Evolutionary conservation across 2,113 vertebrate species (phyloP).

Genomic region (Cyanoliseus patagonus): DNA sequence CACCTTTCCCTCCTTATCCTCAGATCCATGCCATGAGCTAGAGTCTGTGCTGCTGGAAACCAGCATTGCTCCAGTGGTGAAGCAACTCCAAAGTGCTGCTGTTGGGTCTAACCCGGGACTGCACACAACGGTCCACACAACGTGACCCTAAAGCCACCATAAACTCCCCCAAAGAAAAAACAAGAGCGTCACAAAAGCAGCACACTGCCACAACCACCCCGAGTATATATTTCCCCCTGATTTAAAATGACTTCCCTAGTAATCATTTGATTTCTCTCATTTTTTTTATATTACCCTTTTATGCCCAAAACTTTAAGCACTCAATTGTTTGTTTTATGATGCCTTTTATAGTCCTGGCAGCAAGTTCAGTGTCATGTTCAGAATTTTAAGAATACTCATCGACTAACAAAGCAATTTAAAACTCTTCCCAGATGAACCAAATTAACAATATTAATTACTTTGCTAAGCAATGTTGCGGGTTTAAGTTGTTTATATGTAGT

Average conservation of each 20-base stretch:
- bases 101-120: background rate
- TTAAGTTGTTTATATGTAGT: background rate
- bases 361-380: background rate
- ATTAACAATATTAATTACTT: conserved; percentile 41
- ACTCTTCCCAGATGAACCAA: conserved; percentile 13
- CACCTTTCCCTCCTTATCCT: background rate
- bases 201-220: accelerated
- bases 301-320: conserved; percentile 35
- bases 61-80: background rate
- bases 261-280: background rate
- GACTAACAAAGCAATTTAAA: background rate
- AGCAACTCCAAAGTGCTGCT: background rate
- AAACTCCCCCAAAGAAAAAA: background rate
- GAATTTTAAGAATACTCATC: conserved; percentile 22
- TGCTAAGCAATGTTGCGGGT: background rate
- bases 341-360: conserved; percentile 22
- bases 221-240: background rate
- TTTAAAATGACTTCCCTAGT: conserved; percentile 7
- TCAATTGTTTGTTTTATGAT: conserved; percentile 27
- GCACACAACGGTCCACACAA: accelerated
- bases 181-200: background rate
- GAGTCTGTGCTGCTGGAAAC: background rate
- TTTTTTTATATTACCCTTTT: conserved; percentile 36
- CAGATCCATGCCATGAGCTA: background rate
- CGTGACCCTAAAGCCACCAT: background rate